These are phyloP conservation scores for Vulpes vulpes DNA, from an alignment of 2,113 vertebrate genomes.

Conservation along the genomic window DNA sequence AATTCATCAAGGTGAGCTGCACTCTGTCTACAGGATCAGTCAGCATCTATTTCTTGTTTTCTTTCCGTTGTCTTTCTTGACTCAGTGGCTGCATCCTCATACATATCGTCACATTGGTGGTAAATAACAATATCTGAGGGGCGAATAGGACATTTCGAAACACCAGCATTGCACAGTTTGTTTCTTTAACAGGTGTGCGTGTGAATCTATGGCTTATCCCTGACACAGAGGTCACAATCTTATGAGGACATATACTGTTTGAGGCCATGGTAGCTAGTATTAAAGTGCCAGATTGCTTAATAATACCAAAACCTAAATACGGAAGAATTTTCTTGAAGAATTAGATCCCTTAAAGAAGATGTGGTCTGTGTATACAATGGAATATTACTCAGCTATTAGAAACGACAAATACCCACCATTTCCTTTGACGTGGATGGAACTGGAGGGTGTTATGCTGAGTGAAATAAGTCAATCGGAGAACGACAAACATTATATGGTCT, in stretches of 20 bases:
- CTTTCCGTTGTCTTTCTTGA: background rate
- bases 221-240: background rate
- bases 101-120: background rate
- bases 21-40: background rate
- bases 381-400: too few species aligned
- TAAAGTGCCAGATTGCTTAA: background rate
- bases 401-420: too few species aligned
- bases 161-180: background rate
- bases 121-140: background rate
- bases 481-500: too few species aligned
- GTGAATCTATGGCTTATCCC: background rate
- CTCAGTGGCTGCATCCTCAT: background rate
- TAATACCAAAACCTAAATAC: background rate
- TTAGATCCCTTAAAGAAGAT: background rate
- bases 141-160: background rate
- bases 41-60: background rate
- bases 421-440: too few species aligned
- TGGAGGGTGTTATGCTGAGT: too few species aligned
- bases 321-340: background rate
- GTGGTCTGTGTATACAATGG: too few species aligned
- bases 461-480: too few species aligned
- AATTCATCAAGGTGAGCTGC: background rate
- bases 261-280: background rate
- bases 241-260: background rate
- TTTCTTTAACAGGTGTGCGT: constrained; percentile 14